Evolutionary conservation across 2,888 invertebrate species (phyloP).

Genomic region (Agrotis clavis): DNA sequence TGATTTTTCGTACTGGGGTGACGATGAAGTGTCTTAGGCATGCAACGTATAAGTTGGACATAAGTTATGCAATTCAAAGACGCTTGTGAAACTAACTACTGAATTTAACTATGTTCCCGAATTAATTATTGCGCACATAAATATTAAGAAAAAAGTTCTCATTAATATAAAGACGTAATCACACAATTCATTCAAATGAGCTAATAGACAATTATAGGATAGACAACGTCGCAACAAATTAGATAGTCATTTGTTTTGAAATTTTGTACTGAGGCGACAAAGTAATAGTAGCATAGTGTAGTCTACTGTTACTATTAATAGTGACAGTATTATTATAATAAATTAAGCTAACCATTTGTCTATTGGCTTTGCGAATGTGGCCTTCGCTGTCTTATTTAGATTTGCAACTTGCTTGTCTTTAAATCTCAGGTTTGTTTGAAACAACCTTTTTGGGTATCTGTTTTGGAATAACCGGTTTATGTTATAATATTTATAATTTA

Average conservation of each 20-base stretch:
- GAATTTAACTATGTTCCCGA: too few relatives aligned
- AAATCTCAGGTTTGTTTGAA: neutral
- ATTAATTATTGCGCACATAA: neutral
- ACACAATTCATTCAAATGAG: neutral
- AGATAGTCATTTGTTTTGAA: conserved; percentile 35
- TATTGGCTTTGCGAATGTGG: conserved; percentile 36
- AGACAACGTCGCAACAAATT: conserved; percentile 13
- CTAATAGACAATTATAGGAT: neutral
- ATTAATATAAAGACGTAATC: neutral
- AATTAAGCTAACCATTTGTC: conserved; percentile 29
- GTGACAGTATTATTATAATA: conserved; percentile 40
- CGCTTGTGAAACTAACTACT: neutral
- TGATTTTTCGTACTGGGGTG: too few relatives aligned
- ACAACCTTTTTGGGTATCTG: neutral
- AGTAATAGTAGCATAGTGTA: conserved; percentile 24
- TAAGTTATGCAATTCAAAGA: neutral
- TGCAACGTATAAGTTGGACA: too few relatives aligned
- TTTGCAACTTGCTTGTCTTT: neutral
- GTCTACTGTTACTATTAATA: conserved; percentile 31
- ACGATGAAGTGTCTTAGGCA: too few relatives aligned
- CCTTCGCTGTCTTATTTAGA: conserved; percentile 35
- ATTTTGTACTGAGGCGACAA: conserved; percentile 14
- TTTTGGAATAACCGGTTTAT: neutral
- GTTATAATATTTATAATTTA: too few relatives aligned
- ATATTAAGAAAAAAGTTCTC: neutral